A percentile compares a stretch with the other conserved stretches of the same genome.
phyloP scores from a whole-genome alignment of 2,113 vertebrate genomes.

The Microcebus tavaratra region DNA sequence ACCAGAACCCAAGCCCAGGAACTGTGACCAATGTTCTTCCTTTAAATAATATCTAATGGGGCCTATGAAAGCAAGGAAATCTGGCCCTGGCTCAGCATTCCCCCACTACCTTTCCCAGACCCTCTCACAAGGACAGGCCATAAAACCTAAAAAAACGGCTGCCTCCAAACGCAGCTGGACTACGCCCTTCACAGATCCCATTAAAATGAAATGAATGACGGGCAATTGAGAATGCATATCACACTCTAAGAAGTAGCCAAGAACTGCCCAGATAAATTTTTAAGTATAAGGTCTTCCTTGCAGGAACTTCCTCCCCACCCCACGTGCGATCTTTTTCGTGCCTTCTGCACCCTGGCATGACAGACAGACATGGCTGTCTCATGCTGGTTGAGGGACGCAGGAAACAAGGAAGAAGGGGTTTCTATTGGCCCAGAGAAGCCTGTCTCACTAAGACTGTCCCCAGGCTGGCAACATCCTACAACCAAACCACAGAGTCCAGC shows the following conservation, averaged over 20 bases:
- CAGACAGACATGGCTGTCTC: not conserved
- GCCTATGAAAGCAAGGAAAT: not conserved
- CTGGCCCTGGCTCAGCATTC: not conserved
- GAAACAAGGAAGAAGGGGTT: not conserved
- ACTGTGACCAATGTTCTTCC: not conserved
- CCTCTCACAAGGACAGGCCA: not conserved
- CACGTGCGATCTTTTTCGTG: not conserved
- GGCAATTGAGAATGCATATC: not conserved
- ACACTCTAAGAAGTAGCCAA: not conserved
- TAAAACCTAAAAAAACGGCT: not conserved
- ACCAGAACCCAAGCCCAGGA: not conserved
- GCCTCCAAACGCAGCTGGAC: not conserved
- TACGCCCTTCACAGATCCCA: not conserved
- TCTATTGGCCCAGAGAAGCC: not conserved
- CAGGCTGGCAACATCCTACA: not conserved
- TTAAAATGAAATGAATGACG: not conserved
- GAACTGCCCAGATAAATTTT: not conserved
- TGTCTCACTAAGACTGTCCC: not conserved
- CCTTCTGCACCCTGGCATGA: not conserved
- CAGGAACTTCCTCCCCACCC: too few relatives aligned
- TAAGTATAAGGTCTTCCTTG: not conserved
- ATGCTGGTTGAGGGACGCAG: not conserved
- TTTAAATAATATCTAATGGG: not conserved
- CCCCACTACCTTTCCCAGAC: not conserved
- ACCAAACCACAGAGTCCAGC: not conserved